phyloP scores from a whole-genome alignment of 1,140 invertebrate genomes.

The Drepana arcuata region DNA sequence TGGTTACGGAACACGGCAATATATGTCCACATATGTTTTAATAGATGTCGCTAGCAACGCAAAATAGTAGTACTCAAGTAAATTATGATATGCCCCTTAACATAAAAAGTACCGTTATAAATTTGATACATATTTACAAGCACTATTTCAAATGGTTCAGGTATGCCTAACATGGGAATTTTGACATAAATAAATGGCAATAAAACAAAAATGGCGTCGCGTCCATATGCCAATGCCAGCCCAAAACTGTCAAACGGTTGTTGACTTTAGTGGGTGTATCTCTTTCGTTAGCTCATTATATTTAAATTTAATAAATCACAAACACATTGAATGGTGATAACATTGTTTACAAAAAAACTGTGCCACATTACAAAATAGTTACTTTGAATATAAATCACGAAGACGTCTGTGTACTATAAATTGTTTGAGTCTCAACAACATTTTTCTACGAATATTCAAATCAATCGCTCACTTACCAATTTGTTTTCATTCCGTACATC shows the following conservation, averaged over 20 bases:
- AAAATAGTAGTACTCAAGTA: too few species aligned
- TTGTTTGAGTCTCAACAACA: not conserved
- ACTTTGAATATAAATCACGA: too few species aligned
- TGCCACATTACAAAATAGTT: not conserved
- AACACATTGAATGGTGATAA: too few species aligned
- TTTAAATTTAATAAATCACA: constrained; percentile 26
- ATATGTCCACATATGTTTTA: too few species aligned
- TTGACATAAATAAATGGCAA: too few species aligned
- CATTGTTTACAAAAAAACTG: constrained; percentile 23
- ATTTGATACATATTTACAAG: too few species aligned
- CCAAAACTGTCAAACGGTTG: constrained; percentile 57
- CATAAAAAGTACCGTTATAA: too few species aligned
- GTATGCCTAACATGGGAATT: too few species aligned
- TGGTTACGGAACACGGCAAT: too few species aligned
- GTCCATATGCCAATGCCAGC: constrained; percentile 23
- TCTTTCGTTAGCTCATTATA: constrained; percentile 11
- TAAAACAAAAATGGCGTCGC: constrained; percentile 29
- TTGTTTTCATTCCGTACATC: constrained; percentile 13
- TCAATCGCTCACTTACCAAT: not conserved
- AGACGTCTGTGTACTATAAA: not conserved
- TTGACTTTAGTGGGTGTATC: constrained; percentile 40
- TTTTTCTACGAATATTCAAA: constrained; percentile 5
- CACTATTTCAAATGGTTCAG: too few species aligned
- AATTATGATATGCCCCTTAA: too few species aligned
- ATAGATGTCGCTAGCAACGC: too few species aligned